phyloP scores from a whole-genome alignment of 2,113 vertebrate genomes.

The Hemiscyllium ocellatum region DNA sequence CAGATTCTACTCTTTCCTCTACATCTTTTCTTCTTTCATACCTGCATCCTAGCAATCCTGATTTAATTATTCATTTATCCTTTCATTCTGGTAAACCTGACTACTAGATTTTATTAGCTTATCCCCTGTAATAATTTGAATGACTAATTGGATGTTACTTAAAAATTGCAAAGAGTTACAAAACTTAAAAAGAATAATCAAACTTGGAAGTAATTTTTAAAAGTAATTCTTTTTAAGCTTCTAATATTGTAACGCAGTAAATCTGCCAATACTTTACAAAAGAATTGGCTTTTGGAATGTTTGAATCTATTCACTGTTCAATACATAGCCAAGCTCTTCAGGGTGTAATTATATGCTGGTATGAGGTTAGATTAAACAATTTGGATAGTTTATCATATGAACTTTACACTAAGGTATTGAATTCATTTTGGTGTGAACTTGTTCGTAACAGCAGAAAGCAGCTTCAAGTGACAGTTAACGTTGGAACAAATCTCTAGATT shows the following conservation, averaged over 20 bases:
- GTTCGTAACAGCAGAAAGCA: not conserved
- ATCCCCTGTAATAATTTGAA: not conserved
- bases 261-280: not conserved
- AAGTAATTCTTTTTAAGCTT: not conserved
- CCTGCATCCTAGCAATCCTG: not conserved
- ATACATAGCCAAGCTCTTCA: not conserved
- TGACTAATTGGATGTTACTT: not conserved
- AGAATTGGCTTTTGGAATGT: not conserved
- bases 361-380: not conserved
- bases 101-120: not conserved
- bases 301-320: conserved; percentile 9
- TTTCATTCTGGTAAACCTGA: not conserved
- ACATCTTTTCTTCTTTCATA: not conserved
- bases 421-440: conserved; percentile 21
- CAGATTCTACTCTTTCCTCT: not conserved
- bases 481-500: not conserved
- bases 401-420: not conserved
- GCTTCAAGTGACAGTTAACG: not conserved
- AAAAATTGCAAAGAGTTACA: not conserved
- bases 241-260: not conserved
- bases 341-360: not conserved
- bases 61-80: not conserved
- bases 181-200: not conserved
- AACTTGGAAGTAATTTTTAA: not conserved
- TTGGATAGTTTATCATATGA: not conserved